Percentiles rank a stretch among this genome's conserved stretches.
Conservation (phyloP, 2,888 invertebrate species). For the Lasioglossum calceatum region DNA sequence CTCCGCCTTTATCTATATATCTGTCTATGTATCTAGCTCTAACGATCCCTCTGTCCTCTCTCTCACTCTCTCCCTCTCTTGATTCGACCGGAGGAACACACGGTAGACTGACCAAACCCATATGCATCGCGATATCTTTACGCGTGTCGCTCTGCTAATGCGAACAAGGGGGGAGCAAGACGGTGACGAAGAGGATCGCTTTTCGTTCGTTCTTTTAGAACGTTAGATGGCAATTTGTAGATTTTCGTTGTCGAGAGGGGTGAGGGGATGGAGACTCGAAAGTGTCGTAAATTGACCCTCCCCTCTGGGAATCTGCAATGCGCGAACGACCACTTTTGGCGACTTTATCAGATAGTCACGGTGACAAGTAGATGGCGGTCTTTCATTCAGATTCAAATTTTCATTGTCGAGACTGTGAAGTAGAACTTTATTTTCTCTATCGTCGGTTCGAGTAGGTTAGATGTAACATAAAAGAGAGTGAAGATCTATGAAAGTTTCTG, state of each 20-base stretch:
- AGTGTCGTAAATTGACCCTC: not conserved
- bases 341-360: not conserved
- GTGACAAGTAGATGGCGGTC: not conserved
- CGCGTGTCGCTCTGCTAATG: conserved; percentile 32
- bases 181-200: not conserved
- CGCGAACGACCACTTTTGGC: not conserved
- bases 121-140: conserved; percentile 40
- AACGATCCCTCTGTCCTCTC: conserved; percentile 17
- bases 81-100: not conserved
- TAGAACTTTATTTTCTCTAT: not conserved
- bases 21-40: not conserved
- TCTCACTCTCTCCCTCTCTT: not conserved
- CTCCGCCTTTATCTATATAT: not conserved
- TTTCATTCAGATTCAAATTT: conserved; percentile 2
- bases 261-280: not conserved
- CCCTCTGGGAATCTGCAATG: not conserved
- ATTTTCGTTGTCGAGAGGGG: not conserved
- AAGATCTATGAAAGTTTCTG: not conserved
- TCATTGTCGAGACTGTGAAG: not conserved
- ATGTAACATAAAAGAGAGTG: not conserved
- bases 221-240: not conserved
- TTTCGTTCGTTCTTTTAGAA: not conserved
- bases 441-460: not conserved
- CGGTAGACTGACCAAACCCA: conserved; percentile 16
- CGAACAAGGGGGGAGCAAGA: not conserved